Conservation (phyloP, 2,888 invertebrate species). For the Platycnemis pennipes region DNA sequence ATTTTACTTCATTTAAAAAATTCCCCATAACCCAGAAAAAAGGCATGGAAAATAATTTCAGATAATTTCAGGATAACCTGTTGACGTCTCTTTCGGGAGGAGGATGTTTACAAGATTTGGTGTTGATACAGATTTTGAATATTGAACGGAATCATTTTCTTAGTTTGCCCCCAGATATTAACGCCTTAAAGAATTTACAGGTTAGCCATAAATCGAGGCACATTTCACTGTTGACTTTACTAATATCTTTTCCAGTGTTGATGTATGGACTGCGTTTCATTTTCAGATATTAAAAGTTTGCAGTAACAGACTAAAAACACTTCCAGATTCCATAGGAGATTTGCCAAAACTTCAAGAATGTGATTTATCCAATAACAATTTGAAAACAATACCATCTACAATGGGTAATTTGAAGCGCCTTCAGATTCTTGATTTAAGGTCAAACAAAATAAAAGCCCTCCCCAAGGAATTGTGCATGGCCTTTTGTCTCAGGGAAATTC, state of each 20-base stretch:
- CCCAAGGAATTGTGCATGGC: constrained; percentile 86
- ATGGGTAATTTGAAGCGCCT: constrained; percentile 84
- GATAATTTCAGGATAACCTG: constrained; percentile 84
- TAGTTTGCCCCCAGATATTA: constrained; percentile 84
- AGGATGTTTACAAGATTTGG: constrained; percentile 87
- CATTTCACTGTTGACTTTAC: neutral
- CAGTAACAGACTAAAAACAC: constrained; percentile 85
- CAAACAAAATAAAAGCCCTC: constrained; percentile 76
- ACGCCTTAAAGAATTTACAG: constrained; percentile 84
- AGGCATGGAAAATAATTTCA: constrained; percentile 10
- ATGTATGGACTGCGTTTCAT: neutral
- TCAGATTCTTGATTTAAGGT: constrained; percentile 82
- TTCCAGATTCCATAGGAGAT: constrained; percentile 86
- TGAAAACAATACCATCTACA: constrained; percentile 83
- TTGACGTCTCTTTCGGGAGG: constrained; percentile 86
- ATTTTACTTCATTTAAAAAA: no score
- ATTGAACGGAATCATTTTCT: constrained; percentile 85
- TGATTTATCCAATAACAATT: constrained; percentile 86
- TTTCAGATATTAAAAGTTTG: constrained; percentile 87
- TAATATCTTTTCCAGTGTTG: neutral
- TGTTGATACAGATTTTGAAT: constrained; percentile 84
- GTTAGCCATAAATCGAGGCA: constrained; percentile 78
- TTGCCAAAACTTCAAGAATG: constrained; percentile 84
- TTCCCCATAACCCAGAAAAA: neutral
- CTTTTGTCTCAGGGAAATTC: constrained; percentile 83